These are phyloP conservation scores for Nylanderia fulva DNA, from an alignment of 1,140 invertebrate species.

Conservation along the genomic window DNA sequence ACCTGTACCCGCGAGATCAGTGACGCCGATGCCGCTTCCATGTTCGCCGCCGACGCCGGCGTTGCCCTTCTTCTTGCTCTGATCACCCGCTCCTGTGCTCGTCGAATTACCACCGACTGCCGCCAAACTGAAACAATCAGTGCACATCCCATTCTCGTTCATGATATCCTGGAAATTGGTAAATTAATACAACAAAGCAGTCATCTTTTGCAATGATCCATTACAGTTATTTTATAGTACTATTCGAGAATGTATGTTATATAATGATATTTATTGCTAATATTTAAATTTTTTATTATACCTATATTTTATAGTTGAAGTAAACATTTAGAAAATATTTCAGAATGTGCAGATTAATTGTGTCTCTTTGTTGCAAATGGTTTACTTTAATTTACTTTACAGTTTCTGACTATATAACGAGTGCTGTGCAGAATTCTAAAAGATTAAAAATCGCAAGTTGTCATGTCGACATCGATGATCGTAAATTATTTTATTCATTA, in stretches of 20 bases:
- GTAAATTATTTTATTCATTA: neutral
- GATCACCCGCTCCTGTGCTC: slow-evolving; percentile 74
- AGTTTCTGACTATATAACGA: neutral
- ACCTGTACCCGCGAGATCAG: slow-evolving; percentile 69
- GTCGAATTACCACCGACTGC: slow-evolving; percentile 80
- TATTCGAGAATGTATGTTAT: neutral
- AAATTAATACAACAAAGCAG: neutral
- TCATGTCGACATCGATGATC: neutral
- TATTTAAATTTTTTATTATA: neutral
- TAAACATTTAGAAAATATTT: neutral
- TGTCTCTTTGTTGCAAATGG: neutral
- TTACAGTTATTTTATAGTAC: neutral
- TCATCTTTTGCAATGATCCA: neutral
- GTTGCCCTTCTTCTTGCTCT: slow-evolving; percentile 76
- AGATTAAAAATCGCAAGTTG: neutral
- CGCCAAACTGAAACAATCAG: slow-evolving; percentile 79
- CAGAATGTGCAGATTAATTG: neutral
- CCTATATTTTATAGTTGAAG: neutral
- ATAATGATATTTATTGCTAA: neutral
- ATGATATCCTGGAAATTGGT: neutral
- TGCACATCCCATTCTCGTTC: no score
- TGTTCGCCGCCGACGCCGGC: slow-evolving; percentile 70
- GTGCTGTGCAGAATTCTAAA: neutral
- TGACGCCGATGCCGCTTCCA: slow-evolving; percentile 68
- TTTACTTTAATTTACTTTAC: neutral